Conservation (phyloP, 2,888 invertebrate species). For the Callosobruchus maculatus region DNA sequence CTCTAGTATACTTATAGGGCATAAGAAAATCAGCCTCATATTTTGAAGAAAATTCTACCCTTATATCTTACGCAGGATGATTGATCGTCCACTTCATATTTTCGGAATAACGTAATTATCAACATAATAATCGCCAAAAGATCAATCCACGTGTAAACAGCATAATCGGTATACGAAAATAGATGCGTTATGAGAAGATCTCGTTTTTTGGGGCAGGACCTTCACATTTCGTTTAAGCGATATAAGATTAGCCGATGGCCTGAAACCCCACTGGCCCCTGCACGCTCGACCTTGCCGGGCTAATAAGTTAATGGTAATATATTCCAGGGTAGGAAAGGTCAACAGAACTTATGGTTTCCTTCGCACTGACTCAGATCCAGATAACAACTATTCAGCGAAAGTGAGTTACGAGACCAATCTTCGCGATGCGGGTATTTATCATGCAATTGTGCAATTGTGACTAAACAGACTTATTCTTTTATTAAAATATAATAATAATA, state of each 20-base stretch:
- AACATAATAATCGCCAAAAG: neutral
- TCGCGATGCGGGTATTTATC: too few species aligned
- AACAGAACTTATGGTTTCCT: neutral
- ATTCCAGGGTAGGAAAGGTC: neutral
- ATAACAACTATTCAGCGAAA: neutral
- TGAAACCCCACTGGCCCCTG: neutral
- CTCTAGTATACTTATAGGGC: too few species aligned
- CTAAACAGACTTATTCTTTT: too few species aligned
- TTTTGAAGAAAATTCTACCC: too few species aligned
- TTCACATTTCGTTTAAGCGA: neutral
- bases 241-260: neutral
- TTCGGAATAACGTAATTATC: neutral
- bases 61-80: too few species aligned
- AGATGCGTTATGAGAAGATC: neutral
- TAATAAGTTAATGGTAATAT: neutral
- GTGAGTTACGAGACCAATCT: neutral
- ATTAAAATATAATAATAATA: too few species aligned
- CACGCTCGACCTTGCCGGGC: neutral
- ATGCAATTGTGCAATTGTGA: too few species aligned
- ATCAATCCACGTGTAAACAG: neutral
- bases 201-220: neutral
- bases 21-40: too few species aligned
- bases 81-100: neutral
- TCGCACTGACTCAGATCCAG: neutral
- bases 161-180: neutral